Evolutionary conservation across 2,113 vertebrate species (phyloP).

Genomic region (Ceyx melanurus): DNA sequence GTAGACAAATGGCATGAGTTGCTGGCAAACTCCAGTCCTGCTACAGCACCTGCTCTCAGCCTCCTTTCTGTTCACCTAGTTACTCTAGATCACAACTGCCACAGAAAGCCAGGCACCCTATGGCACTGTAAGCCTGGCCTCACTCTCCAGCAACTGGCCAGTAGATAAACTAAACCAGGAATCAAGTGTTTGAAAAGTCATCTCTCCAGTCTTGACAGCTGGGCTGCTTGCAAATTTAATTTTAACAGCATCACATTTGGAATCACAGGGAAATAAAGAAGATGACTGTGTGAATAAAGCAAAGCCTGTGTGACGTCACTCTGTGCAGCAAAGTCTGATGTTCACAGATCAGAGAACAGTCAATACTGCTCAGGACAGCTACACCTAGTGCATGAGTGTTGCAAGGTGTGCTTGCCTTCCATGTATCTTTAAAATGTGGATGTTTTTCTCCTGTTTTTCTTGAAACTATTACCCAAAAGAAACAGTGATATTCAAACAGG

Average conservation of each 20-base stretch:
- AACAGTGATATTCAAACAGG: not conserved
- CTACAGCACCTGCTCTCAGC: fast-evolving
- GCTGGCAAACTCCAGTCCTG: not conserved
- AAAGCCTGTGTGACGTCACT: not conserved
- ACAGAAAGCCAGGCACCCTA: not conserved
- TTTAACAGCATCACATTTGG: not conserved
- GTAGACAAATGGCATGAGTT: not conserved
- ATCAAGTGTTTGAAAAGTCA: not conserved
- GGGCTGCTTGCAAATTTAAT: not conserved
- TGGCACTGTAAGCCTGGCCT: not conserved
- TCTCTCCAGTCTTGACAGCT: not conserved
- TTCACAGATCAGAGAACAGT: not conserved
- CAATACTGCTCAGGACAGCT: not conserved
- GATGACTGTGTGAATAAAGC: not conserved
- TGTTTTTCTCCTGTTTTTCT: not conserved
- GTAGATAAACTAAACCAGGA: not conserved
- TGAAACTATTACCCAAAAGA: not conserved
- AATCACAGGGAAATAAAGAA: not conserved
- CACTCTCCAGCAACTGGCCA: not conserved
- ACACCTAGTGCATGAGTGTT: not conserved
- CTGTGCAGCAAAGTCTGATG: not conserved
- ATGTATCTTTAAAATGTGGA: not conserved
- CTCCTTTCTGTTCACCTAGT: not conserved
- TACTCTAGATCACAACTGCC: not conserved
- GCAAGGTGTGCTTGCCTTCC: not conserved